Base-by-base conservation (phyloP, 2,888 invertebrate genomes). In the Sepioteuthis lessoniana region DNA sequence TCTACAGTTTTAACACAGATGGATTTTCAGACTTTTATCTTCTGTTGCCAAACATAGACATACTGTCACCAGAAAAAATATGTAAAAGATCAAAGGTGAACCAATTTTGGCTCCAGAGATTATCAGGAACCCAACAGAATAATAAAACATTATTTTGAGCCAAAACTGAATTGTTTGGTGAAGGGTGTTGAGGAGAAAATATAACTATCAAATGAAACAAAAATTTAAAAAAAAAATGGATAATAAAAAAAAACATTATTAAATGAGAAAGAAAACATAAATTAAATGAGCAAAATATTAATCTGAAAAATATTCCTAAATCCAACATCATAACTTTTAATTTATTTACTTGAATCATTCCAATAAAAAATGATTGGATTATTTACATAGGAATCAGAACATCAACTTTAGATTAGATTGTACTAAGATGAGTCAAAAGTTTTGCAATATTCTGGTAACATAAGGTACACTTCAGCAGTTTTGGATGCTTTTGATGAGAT, bases 31-130 rank as follows among this genome's bases (percentile, higher is more conserved):
- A 76, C 76, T 76, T n/a, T 76, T 76, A 76, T 76, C 76, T 76
- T 76, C n/a, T 10, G 8, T 76, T 76, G n/a, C n/a, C n/a, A 76
- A 76, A 76, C 76, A 13, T 35, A 76, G 76, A 76, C 76, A 76
- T n/a, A 35, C 16, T n/a, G 35, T 76, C 76, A 76, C 76, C 76
- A 76, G 76, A 35, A 76, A 76, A 76, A 76, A 16, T 35, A 76
- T 76, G n/a, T n/a, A 76, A n/a, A n/a, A 76, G 76, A 76, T 76
- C 76, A 76, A 76, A 76, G 76, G 76, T 76, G 76, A 76, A 76
- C n/a, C 76, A n/a, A 35, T 76, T 76, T 76, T n/a, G 76, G 76
- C 76, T 76, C n/a, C 76, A 76, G n/a, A 35, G 76, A 76, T 76
- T 76, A 76, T 35, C n/a, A 76, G 76, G n/a, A 76, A 76, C 13